These are phyloP conservation scores for Zapornia atra DNA, from an alignment of 2,113 vertebrate species.

Conservation along the genomic window DNA sequence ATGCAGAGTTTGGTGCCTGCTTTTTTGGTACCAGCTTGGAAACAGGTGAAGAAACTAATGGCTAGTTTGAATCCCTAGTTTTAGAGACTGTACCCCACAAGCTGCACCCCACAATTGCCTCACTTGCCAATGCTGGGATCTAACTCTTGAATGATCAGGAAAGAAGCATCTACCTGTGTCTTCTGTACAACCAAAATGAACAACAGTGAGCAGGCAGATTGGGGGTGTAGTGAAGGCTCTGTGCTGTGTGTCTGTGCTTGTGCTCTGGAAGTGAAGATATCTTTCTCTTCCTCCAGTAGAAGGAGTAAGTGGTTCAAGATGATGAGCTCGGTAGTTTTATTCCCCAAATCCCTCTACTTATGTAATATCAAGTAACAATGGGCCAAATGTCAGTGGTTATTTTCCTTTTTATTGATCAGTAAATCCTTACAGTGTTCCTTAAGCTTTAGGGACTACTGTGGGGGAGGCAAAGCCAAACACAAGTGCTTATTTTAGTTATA, in stretches of 20 bases:
- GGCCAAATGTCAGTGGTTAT: neutral
- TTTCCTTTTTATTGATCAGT: neutral
- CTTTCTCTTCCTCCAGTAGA: neutral
- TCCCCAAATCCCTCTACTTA: neutral
- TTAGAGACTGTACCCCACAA: neutral
- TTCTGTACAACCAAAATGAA: neutral
- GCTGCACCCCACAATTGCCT: neutral
- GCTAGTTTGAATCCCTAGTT: neutral
- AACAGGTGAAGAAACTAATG: neutral
- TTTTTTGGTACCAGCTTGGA: neutral
- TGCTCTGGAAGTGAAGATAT: neutral
- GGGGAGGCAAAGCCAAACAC: neutral
- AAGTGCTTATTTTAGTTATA: neutral
- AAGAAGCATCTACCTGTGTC: neutral
- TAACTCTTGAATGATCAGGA: neutral
- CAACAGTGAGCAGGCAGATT: neutral
- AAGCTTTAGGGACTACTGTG: neutral
- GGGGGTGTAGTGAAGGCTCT: too few relatives aligned
- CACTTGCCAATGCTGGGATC: neutral
- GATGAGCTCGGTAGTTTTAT: neutral
- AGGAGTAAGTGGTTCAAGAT: neutral
- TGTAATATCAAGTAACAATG: neutral
- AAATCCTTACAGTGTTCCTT: neutral
- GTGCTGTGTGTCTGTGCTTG: neutral
- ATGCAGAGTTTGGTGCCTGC: neutral